These are phyloP conservation scores for Stegostoma tigrinum DNA, from an alignment of 2,113 vertebrate species.

Conservation along the genomic window DNA sequence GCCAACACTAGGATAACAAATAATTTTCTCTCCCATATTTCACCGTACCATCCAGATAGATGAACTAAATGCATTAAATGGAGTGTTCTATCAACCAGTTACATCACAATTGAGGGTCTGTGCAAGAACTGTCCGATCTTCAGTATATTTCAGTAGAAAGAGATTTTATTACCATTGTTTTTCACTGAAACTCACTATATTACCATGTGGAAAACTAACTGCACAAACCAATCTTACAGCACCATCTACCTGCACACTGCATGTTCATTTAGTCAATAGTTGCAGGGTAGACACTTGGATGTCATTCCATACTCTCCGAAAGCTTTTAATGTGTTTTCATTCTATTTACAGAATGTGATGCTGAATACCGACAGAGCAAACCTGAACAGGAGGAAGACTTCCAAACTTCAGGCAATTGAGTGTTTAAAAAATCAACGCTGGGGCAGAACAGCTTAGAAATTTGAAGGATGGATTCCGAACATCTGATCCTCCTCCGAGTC, in stretches of 20 bases:
- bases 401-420: not conserved
- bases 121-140: not conserved
- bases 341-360: not conserved
- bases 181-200: not conserved
- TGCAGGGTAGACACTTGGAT: not conserved
- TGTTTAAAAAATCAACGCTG: not conserved
- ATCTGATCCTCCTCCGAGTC: no score
- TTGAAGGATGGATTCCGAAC: no score
- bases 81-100: not conserved
- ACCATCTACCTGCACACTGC: not conserved
- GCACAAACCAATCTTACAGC: not conserved
- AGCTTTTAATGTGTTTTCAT: not conserved
- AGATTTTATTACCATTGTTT: not conserved
- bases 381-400: not conserved
- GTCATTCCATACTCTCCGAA: not conserved
- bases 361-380: not conserved
- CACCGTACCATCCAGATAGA: not conserved
- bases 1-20: not conserved
- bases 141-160: conserved; percentile 2
- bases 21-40: not conserved
- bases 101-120: not conserved
- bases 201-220: not conserved
- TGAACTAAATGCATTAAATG: not conserved
- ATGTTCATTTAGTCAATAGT: not conserved
- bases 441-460: no score